Conservation (phyloP, 2,888 invertebrate genomes). For the Xanthorhoe designata region DNA sequence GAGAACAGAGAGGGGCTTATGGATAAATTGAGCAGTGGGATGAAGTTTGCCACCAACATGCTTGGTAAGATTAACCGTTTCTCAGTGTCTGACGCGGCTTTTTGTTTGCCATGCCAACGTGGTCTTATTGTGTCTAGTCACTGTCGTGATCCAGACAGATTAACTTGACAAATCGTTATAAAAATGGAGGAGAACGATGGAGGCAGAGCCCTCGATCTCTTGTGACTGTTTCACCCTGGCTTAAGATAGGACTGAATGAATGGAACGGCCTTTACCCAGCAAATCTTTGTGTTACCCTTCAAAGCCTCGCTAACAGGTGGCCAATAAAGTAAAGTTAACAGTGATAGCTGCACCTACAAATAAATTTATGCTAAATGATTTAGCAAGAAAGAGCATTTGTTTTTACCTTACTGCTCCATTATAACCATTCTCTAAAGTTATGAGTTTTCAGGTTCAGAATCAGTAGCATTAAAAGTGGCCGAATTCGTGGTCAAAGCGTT, state of each 20-base stretch:
- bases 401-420: too few species aligned
- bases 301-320: too few species aligned
- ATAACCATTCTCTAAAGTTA: too few species aligned
- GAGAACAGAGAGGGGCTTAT: conserved; percentile 68
- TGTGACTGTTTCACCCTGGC: neutral
- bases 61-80: conserved; percentile 61
- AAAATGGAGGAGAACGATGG: too few species aligned
- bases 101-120: neutral
- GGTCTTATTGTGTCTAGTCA: neutral
- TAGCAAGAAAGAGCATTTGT: too few species aligned
- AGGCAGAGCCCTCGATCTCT: too few species aligned
- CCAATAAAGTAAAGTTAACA: too few species aligned
- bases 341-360: too few species aligned
- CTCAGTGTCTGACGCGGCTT: too few species aligned
- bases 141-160: too few species aligned
- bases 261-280: neutral
- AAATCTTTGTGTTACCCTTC: neutral
- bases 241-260: neutral
- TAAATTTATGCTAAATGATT: too few species aligned
- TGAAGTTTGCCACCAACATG: conserved; percentile 77
- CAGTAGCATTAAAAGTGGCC: conserved; percentile 76
- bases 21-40: conserved; percentile 69
- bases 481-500: conserved; percentile 79
- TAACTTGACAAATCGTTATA: too few species aligned
- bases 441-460: conserved; percentile 71